Percentiles rank a stretch among this genome's conserved stretches.
phyloP scores from a whole-genome alignment of 2,888 invertebrate genomes.

The Empis stercorea region DNA sequence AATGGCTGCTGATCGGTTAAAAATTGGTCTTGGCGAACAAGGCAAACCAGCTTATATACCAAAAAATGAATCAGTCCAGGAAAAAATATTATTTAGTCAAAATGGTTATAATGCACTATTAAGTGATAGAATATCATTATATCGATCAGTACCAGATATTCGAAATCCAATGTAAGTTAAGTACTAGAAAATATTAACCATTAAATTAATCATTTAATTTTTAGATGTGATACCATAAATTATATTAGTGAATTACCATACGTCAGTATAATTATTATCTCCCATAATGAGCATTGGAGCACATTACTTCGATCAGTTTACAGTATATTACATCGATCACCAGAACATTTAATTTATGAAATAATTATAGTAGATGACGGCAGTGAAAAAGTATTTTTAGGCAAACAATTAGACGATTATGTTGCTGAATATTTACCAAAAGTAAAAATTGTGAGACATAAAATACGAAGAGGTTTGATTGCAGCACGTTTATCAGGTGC shows the following conservation, averaged over 20 bases:
- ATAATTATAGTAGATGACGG: conserved; percentile 82
- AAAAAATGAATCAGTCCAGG: conserved; percentile 48
- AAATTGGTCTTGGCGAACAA: conserved; percentile 60
- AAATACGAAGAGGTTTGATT: conserved; percentile 69
- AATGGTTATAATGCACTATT: conserved; percentile 92
- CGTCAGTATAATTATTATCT: conserved; percentile 82
- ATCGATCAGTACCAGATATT: conserved; percentile 72
- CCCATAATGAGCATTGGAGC: conserved; percentile 87
- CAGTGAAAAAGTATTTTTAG: conserved; percentile 64
- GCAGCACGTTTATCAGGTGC: conserved; percentile 81
- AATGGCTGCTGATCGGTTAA: conserved; percentile 47
- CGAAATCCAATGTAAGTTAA: conserved; percentile 45
- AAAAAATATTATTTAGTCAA: conserved; percentile 53
- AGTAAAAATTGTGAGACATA: conserved; percentile 61
- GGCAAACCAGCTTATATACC: conserved; percentile 53
- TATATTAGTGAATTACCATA: conserved; percentile 42
- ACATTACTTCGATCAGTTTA: conserved; percentile 68
- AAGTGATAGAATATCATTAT: conserved; percentile 81
- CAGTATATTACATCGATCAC: conserved; percentile 76
- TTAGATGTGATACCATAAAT: conserved; percentile 24
- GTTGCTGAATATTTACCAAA: conserved; percentile 57
- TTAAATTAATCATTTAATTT: not conserved
- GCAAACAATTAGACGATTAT: conserved; percentile 60
- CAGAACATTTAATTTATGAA: conserved; percentile 70
- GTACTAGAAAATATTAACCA: not conserved